phyloP scores from a whole-genome alignment of 2,888 invertebrate species.

The Netelia melanura region DNA sequence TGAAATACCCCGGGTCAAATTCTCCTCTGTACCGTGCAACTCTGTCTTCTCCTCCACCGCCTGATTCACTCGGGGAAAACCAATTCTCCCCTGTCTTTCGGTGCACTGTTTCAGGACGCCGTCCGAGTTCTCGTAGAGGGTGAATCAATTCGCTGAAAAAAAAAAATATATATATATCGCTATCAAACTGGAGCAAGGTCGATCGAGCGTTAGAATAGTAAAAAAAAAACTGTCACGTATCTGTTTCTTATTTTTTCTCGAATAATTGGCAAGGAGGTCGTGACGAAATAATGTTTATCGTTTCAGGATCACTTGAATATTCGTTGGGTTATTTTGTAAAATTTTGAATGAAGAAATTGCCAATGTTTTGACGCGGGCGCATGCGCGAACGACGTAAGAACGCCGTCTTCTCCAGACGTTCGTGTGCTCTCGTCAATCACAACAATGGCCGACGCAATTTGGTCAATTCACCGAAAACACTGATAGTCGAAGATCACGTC shows the following conservation, averaged over 20 bases:
- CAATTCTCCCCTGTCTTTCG: background rate
- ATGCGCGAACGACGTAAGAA: slow-evolving; percentile 79
- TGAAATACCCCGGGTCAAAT: slow-evolving; percentile 54
- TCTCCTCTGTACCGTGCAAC: slow-evolving; percentile 14
- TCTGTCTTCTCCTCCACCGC: background rate
- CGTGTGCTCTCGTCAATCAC: slow-evolving; percentile 77
- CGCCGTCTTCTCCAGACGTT: slow-evolving; percentile 75
- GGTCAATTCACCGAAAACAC: slow-evolving; percentile 77
- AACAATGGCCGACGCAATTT: slow-evolving; percentile 82
- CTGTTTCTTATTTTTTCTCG: background rate
- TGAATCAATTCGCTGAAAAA: slow-evolving; percentile 18
- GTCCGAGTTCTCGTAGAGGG: background rate
- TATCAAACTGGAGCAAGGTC: background rate
- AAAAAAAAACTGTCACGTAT: slow-evolving; percentile 3
- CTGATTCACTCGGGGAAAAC: no score
- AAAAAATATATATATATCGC: background rate
- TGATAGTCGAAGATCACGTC: slow-evolving; percentile 62
- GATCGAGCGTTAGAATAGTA: slow-evolving; percentile 7
- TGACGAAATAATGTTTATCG: no score
- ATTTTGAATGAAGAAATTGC: slow-evolving; percentile 77
- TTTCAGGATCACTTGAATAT: background rate
- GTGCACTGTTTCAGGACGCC: background rate
- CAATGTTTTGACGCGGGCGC: slow-evolving; percentile 74
- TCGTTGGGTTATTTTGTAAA: slow-evolving; percentile 13
- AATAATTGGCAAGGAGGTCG: background rate